phyloP scores from a whole-genome alignment of 2,113 vertebrate genomes.

The Gymnorhina tibicen region DNA sequence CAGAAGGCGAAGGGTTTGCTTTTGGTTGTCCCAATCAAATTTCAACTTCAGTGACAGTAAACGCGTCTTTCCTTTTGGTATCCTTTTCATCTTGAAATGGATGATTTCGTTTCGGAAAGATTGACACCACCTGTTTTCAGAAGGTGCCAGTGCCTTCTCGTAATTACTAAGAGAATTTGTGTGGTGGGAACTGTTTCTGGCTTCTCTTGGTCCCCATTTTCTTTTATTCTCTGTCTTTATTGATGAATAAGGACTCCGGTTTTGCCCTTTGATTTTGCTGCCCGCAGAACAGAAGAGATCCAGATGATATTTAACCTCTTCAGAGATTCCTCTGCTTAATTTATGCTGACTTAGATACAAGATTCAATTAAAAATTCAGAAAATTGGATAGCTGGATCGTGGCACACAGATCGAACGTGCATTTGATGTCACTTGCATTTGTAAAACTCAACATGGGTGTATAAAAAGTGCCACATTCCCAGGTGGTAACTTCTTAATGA shows the following conservation, averaged over 20 bases:
- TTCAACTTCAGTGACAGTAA: neutral
- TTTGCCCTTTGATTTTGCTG: neutral
- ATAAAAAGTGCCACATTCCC: neutral
- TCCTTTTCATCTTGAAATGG: neutral
- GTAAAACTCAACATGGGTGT: neutral
- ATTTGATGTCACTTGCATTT: neutral
- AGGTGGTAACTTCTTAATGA: neutral
- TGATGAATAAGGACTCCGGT: neutral
- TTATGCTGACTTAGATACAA: neutral
- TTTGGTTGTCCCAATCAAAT: neutral
- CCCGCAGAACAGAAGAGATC: neutral
- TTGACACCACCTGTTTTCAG: neutral
- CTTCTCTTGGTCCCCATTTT: neutral
- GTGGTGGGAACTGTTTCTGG: neutral
- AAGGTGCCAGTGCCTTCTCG: neutral
- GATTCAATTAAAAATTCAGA: neutral
- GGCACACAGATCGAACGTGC: rapidly evolving
- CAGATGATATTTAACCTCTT: neutral
- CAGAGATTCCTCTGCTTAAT: neutral
- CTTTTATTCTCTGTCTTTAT: neutral
- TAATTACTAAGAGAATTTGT: neutral
- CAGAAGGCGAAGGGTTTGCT: neutral
- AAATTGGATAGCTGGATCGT: neutral
- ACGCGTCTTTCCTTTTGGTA: neutral
- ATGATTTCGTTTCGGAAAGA: neutral